Percentiles rank a stretch among this genome's conserved stretches.
These are phyloP conservation scores for Cichlasoma orientale DNA, from an alignment of 2,797 vertebrate genomes.

Conservation along the genomic window DNA sequence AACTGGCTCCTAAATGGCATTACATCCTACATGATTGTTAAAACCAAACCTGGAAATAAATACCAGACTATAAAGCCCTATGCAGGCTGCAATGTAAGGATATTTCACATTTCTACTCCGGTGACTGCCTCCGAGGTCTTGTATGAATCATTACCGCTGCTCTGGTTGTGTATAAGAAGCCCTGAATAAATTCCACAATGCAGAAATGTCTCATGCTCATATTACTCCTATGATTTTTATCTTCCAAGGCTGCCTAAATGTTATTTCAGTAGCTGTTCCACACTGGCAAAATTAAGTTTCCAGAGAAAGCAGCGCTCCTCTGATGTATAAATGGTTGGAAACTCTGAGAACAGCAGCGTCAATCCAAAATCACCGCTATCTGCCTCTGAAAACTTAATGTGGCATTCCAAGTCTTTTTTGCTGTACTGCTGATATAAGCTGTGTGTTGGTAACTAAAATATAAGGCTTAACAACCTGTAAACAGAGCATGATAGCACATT, in stretches of 20 bases:
- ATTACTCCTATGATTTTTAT: conserved; percentile 34
- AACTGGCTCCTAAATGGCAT: background rate
- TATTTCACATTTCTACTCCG: conserved; percentile 4
- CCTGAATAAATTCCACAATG: conserved; percentile 12
- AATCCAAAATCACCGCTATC: background rate
- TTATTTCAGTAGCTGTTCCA: conserved; percentile 18
- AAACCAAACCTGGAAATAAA: background rate
- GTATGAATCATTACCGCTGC: conserved; percentile 39
- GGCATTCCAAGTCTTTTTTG: background rate
- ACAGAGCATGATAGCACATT: background rate
- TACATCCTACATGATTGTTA: background rate
- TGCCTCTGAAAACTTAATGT: background rate
- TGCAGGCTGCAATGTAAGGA: background rate
- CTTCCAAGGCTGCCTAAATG: conserved; percentile 32
- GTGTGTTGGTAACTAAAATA: background rate
- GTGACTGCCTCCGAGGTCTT: conserved; percentile 24
- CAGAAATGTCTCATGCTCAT: conserved; percentile 28
- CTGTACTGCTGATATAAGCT: background rate
- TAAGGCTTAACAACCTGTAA: background rate
- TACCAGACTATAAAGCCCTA: conserved; percentile 4
- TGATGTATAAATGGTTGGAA: conserved; percentile 16
- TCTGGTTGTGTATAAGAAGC: conserved; percentile 7
- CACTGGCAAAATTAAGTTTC: conserved; percentile 19
- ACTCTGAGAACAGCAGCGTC: background rate
- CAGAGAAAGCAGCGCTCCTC: background rate